Evolutionary conservation across 2,113 vertebrate species (phyloP).

Genomic region (Danionella cerebrum): DNA sequence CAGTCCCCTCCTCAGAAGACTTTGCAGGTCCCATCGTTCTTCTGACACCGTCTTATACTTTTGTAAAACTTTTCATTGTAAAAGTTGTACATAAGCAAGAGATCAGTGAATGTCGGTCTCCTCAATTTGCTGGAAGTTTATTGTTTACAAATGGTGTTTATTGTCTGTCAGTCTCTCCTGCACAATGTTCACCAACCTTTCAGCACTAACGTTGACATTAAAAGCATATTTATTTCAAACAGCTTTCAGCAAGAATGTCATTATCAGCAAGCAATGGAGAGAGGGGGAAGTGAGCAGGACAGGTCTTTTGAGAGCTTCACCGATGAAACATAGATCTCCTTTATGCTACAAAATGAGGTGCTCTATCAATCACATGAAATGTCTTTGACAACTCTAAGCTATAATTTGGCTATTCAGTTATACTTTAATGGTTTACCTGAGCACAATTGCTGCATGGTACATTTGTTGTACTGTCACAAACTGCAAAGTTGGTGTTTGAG

Average conservation of each 20-base stretch:
- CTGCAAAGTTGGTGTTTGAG: too few species aligned
- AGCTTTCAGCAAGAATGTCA: not conserved
- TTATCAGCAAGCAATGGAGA: not conserved
- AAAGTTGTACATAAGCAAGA: too few species aligned
- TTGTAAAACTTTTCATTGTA: too few species aligned
- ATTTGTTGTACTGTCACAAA: too few species aligned
- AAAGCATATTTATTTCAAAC: slow-evolving; percentile 16
- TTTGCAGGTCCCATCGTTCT: too few species aligned
- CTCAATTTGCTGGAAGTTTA: not conserved
- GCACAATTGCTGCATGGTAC: too few species aligned
- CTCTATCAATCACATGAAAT: not conserved
- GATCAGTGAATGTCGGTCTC: not conserved
- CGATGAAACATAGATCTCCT: not conserved
- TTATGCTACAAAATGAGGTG: not conserved
- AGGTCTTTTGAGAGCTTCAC: not conserved
- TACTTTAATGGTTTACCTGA: not conserved
- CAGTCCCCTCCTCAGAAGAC: too few species aligned
- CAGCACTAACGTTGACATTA: not conserved
- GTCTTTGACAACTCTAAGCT: not conserved
- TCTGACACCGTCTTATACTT: too few species aligned
- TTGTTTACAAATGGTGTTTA: not conserved
- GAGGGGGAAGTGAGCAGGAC: not conserved
- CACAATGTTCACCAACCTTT: not conserved
- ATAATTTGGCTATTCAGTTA: not conserved
- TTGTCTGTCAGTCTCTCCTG: not conserved